Percentiles rank a stretch among this genome's conserved stretches.
These are phyloP conservation scores for Hyppa rectilinea DNA, from an alignment of 2,888 invertebrate species.

Conservation along the genomic window DNA sequence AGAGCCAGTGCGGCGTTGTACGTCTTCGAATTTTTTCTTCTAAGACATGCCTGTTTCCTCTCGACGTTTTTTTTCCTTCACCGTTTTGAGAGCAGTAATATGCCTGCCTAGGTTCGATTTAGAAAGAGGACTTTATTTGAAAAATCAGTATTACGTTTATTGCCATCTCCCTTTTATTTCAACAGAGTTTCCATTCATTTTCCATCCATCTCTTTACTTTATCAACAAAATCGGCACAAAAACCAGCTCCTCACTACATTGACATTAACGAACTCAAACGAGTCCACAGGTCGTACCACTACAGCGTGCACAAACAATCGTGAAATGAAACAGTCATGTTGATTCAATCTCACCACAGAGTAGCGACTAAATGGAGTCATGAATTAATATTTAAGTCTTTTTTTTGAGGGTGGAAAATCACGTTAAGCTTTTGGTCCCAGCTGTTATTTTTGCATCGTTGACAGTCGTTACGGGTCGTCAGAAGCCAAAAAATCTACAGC, in stretches of 20 bases:
- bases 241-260: not conserved
- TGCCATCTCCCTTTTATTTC: not conserved
- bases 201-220: not conserved
- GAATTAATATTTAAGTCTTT: no score
- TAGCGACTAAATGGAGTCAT: constrained; percentile 9
- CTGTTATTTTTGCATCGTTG: no score
- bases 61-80: not conserved
- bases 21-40: not conserved
- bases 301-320: constrained; percentile 40
- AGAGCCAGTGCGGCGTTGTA: no score
- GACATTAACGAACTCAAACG: constrained; percentile 17
- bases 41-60: not conserved
- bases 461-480: no score
- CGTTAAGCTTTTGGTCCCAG: no score
- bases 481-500: no score
- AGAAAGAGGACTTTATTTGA: no score
- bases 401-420: no score
- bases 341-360: constrained; percentile 32
- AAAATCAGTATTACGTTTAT: not conserved
- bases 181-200: not conserved
- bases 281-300: constrained; percentile 5
- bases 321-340: constrained; percentile 49
- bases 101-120: not conserved
- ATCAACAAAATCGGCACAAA: not conserved
- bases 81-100: not conserved